Evolutionary conservation across 2,888 invertebrate genomes (phyloP).

Genomic region (Tipula helvola): DNA sequence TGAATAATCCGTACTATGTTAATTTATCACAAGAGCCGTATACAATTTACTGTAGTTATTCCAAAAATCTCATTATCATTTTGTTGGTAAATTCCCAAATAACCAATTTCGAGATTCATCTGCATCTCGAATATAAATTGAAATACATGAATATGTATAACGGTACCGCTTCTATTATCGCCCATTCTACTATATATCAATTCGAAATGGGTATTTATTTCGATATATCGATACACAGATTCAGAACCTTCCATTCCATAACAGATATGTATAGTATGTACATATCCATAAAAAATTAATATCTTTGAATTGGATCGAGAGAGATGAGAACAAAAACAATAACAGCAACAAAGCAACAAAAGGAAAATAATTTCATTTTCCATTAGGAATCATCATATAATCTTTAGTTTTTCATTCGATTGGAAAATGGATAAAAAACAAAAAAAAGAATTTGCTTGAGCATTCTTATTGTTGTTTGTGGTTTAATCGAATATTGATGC

Average conservation of each 20-base stretch:
- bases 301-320: background rate
- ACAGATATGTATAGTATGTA: no score
- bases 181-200: background rate
- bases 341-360: background rate
- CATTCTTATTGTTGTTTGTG: background rate
- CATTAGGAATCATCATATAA: slow-evolving; percentile 4
- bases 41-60: no score
- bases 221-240: background rate
- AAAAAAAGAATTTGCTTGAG: background rate
- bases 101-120: background rate
- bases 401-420: background rate
- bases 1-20: no score
- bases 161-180: background rate
- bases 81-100: no score
- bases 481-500: slow-evolving; percentile 4
- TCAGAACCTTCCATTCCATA: background rate
- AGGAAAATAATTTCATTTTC: background rate
- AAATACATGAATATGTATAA: background rate
- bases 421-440: background rate
- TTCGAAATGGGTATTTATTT: background rate
- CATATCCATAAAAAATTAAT: background rate
- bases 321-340: background rate
- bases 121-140: background rate
- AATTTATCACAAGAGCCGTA: no score
- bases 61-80: no score